Evolutionary conservation across 53 echinoderm and acorn worm species (phyloP).

Genomic region (Stichopus horrens): DNA sequence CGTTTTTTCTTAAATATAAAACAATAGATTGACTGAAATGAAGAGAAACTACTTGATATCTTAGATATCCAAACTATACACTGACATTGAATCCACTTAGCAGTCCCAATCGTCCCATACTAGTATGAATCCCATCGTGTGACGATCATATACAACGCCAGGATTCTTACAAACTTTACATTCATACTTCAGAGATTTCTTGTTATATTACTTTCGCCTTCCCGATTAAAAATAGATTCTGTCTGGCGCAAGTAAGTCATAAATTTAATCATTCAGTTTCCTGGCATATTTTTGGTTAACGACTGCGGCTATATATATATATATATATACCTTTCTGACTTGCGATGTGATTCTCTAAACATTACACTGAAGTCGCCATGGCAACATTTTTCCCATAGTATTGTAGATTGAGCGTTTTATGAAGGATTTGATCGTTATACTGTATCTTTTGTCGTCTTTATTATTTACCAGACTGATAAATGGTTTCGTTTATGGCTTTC

Average conservation of each 20-base stretch:
- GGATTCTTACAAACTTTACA: neutral
- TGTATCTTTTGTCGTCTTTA: neutral
- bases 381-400: neutral
- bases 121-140: neutral
- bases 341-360: neutral
- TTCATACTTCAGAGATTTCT: neutral
- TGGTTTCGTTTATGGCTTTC: neutral
- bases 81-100: no score
- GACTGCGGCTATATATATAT: neutral
- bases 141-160: neutral
- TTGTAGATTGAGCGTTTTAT: neutral
- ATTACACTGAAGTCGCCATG: neutral
- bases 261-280: neutral
- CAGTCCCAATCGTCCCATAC: neutral
- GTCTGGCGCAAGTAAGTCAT: neutral
- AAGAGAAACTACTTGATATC: no score
- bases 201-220: neutral
- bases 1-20: no score
- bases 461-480: neutral
- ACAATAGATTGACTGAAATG: no score
- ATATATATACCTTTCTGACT: neutral
- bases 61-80: no score
- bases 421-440: neutral
- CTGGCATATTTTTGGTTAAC: neutral
- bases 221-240: neutral